Evolutionary conservation across 2,888 invertebrate species (phyloP), one percentile per base, ranked within the genome.

Genomic region (Apodemia zela): DNA sequence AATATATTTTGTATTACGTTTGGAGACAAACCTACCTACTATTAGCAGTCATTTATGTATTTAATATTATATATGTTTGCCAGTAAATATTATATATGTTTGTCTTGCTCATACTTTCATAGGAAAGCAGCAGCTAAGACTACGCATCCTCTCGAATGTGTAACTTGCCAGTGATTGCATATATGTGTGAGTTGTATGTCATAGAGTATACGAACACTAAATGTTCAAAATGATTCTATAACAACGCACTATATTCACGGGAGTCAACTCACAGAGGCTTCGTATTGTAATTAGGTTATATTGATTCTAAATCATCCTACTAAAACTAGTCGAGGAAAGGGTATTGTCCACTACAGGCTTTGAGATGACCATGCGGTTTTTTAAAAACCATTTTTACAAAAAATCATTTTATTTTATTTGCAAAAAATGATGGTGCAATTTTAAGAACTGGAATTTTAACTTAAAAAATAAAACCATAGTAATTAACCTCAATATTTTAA

Each of bases 21-120:
- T 13, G 38, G 38, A 59, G 6, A 38, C 15, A 18, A 21, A 35
- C 15, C 29, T 29, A 59, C 17, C n/a, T n/a, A n/a, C n/a, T n/a
- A 33, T 10, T 35, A 18, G 10, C 38, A 38, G 13, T 35, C 18
- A 10, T 11, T 38, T 35, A 15, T 15, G 15, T 42, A 42, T 42
- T 42, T 42, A 42, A 42, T 42, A 38, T 38, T 38, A 35, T 10
- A 35, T 35, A 35, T 35, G 11, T 38, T 38, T 38, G 15, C 11
- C 59, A 35, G 35, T 35, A 11, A 35, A 35, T 35, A 15, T 15
- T 17, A 17, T 15, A 25, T 59, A n/a, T 15, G 38, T 21, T 59
- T 49, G 75, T 73, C 81, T 85, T 83, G 72, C 77, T 75, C 82
- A 63, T 67, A 79, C 84, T 85, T 85, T 84, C 74, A 11, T 6